Evolutionary conservation across 2,113 vertebrate species (phyloP).

Genomic region (Ploceus nigricollis): DNA sequence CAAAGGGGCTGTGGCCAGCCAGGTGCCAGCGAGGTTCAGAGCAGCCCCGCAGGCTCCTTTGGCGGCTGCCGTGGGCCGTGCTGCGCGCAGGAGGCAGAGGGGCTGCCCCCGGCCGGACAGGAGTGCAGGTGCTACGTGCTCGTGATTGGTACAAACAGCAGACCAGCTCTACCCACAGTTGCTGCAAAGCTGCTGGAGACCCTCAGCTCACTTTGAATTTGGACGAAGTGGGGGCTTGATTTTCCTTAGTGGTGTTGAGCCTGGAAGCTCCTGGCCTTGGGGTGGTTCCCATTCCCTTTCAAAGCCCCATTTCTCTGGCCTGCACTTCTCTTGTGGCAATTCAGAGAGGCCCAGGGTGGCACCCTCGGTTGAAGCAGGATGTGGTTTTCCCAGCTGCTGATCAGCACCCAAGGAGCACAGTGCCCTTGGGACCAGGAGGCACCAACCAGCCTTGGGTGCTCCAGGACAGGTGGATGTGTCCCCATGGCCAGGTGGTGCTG

Average conservation of each 20-base stretch:
- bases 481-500: neutral
- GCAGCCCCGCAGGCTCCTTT: neutral
- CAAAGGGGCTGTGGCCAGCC: neutral
- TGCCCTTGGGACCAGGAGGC: neutral
- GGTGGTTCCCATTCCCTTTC: neutral
- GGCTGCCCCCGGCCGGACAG: neutral
- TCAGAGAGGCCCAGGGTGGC: neutral
- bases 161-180: rapidly evolving
- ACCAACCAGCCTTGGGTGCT: neutral
- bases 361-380: rapidly evolving
- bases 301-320: neutral
- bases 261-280: neutral
- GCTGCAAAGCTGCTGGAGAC: neutral
- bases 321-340: neutral
- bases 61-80: neutral
- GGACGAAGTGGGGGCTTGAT: neutral
- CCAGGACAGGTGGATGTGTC: neutral
- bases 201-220: neutral
- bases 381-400: neutral
- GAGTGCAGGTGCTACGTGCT: neutral
- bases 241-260: neutral
- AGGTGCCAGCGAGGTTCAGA: neutral
- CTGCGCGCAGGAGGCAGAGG: neutral
- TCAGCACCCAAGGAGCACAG: neutral
- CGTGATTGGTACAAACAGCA: neutral